A percentile compares a stretch with the other conserved stretches of the same genome.
phyloP scores from a whole-genome alignment of 2,113 vertebrate species.

The Eretmochelys imbricata region DNA sequence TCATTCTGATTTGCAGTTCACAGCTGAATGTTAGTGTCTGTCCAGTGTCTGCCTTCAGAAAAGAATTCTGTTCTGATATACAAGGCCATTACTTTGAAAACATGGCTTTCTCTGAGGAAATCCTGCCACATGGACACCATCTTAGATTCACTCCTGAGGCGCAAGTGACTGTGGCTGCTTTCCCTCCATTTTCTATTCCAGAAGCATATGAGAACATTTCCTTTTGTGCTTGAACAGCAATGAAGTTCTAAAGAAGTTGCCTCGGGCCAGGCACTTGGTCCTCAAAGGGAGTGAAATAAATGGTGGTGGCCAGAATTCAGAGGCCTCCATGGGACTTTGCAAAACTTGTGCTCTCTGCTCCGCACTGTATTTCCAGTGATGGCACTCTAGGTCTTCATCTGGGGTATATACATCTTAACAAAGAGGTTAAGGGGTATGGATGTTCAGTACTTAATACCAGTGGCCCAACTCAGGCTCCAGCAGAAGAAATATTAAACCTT shows the following conservation, averaged over 20 bases:
- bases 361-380: not conserved
- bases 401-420: not conserved
- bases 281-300: not conserved
- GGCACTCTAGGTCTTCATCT: not conserved
- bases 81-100: not conserved
- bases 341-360: not conserved
- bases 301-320: not conserved
- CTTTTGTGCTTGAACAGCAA: not conserved
- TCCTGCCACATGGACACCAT: not conserved
- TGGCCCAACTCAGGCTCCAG: not conserved
- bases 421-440: not conserved
- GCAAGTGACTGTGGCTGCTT: slow-evolving; percentile 1
- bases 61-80: not conserved
- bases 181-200: not conserved
- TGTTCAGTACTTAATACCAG: not conserved
- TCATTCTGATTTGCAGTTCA: not conserved
- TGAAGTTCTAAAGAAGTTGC: slow-evolving; percentile 12
- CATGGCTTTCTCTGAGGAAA: not conserved
- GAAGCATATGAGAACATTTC: not conserved
- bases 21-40: not conserved
- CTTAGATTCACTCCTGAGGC: not conserved
- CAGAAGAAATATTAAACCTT: not conserved
- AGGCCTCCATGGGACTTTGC: not conserved
- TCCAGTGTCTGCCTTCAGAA: not conserved
- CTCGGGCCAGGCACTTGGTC: not conserved